Base-by-base conservation (phyloP, 53 echinoderm and acorn worm genomes). In the Actinopyga echinites region DNA sequence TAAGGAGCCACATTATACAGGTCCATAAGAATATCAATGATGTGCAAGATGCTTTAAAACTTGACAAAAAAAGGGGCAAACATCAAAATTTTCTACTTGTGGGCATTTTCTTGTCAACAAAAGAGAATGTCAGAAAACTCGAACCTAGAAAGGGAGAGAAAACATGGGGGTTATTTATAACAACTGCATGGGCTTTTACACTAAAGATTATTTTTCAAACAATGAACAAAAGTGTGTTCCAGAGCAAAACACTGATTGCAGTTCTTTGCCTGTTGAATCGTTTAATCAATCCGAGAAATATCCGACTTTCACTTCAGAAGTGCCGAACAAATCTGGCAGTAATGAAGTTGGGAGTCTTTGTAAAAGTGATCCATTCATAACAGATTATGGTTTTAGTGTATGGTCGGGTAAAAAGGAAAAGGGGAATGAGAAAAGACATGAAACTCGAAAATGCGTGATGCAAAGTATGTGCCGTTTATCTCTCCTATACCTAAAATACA, bases 401-500 rank as follows among this genome's bases (percentile, higher is more conserved):
- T 91, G 92, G 92, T 38, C 85, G 32, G 85, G 82, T 26, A 61
- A 62, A 56, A 67, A 43, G 38, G 84, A n/a, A n/a, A n/a, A n/a
- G n/a, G 84, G 87, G 60, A 45, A 32, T 23, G 89, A 89, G 56
- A 85, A 89, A 75, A 54, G 8, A 75, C 21, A 43, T 30, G 90
- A 90, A 75, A 86, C 77, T 8, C 59, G 85, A 33, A 88, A 85
- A 45, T 55, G 84, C 22, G 91, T 91, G 1, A 92, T 91, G 91
- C 52, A 85, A 17, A 65, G 60, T 30, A 88, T 91, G 85, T 64
- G 91, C 26, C 62, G 91, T 57, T 64, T 91, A 29, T 84, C 66
- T 28, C 11, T 28, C 28, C 81, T 90, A 38, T 93, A 93, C 49
- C 13, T 73, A 21, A 32, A 53, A 37, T 92, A 88, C 64, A 28